Evolutionary conservation across 2,888 invertebrate species (phyloP).

Genomic region (Rhopalosiphum nymphaeae): DNA sequence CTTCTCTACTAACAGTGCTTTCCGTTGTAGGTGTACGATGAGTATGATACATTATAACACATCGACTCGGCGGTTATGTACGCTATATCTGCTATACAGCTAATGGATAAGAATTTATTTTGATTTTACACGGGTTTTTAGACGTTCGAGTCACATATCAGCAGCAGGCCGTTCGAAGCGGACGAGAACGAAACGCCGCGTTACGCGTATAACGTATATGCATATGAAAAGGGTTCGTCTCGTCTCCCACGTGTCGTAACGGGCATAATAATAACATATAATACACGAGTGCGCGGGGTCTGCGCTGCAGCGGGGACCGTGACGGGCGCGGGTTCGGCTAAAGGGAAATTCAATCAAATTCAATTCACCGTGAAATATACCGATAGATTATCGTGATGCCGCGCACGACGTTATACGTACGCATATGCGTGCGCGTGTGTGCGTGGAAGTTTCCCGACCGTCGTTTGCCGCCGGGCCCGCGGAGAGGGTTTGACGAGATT

Average conservation of each 20-base stretch:
- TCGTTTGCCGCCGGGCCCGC: background rate
- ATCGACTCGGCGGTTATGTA: background rate
- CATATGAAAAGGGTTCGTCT: slow-evolving; percentile 5
- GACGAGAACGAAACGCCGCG: background rate
- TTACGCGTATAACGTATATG: background rate
- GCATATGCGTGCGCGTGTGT: background rate
- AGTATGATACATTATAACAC: background rate
- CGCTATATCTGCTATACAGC: background rate
- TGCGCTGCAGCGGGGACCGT: background rate
- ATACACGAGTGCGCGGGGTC: background rate
- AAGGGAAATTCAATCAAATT: slow-evolving; percentile 66
- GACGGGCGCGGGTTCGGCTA: background rate
- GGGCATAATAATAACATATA: slow-evolving; percentile 5
- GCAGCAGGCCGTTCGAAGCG: background rate
- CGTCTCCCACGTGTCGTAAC: slow-evolving; percentile 27
- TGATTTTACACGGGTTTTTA: background rate
- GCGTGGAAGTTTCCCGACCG: slow-evolving; percentile 4
- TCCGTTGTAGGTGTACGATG: background rate
- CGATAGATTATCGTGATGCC: slow-evolving; percentile 34
- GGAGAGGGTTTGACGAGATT: slow-evolving; percentile 40
- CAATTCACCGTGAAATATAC: slow-evolving; percentile 67
- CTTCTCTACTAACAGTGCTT: background rate
- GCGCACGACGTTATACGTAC: background rate
- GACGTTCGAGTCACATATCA: background rate
- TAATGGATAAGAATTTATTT: background rate